phyloP scores from a whole-genome alignment of 2,888 invertebrate species.

The Cyclophora albipunctata region DNA sequence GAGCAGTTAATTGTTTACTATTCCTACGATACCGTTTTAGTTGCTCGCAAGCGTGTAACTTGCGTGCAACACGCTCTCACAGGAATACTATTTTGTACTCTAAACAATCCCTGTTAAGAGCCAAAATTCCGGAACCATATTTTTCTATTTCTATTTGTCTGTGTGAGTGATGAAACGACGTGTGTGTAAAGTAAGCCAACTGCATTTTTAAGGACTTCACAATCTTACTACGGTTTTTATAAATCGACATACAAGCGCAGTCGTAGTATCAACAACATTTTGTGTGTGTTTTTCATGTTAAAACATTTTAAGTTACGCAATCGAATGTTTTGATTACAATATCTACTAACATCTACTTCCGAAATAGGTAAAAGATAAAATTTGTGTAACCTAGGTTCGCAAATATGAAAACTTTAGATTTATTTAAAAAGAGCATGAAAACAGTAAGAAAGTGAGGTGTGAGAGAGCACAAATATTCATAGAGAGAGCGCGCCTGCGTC shows the following conservation, averaged over 20 bases:
- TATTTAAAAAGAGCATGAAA: constrained; percentile 4
- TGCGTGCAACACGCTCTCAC: constrained; percentile 33
- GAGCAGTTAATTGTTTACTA: constrained; percentile 64
- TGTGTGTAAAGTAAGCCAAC: constrained; percentile 50
- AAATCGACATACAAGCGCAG: constrained; percentile 51
- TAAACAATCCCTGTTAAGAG: constrained; percentile 34
- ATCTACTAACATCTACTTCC: too few species aligned
- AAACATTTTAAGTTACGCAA: too few species aligned
- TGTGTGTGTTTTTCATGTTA: too few species aligned
- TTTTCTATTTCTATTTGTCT: constrained; percentile 29
- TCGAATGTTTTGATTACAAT: too few species aligned
- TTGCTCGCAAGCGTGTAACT: constrained; percentile 47
- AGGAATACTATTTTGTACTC: constrained; percentile 27
- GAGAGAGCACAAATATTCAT: constrained; percentile 19
- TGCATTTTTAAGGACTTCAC: constrained; percentile 67
- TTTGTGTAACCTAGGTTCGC: too few species aligned
- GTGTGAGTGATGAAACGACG: constrained; percentile 50
- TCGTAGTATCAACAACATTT: constrained; percentile 6
- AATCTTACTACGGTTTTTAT: constrained; percentile 60
- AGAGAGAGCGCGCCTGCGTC: constrained; percentile 19
- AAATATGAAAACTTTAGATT: too few species aligned
- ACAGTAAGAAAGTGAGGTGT: constrained; percentile 14
- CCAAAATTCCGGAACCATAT: constrained; percentile 24
- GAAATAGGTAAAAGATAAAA: too few species aligned
- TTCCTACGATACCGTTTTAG: constrained; percentile 60